Percentiles rank a stretch among this genome's conserved stretches.
Conservation (phyloP, 2,888 invertebrate species). For the Chymomyza amoena region DNA sequence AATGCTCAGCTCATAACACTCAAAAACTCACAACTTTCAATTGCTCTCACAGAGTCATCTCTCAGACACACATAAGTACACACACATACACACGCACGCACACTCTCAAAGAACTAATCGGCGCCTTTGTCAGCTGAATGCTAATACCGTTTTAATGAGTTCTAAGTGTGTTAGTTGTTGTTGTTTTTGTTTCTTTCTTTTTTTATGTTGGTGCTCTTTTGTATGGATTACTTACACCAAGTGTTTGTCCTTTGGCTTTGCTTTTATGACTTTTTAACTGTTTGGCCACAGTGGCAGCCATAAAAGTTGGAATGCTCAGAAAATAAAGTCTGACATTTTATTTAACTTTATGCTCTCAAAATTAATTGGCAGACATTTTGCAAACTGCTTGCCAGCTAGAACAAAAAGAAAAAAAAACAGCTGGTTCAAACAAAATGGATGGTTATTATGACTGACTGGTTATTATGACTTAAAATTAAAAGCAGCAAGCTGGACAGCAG, state of each 20-base stretch:
- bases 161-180: constrained; percentile 30
- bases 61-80: no score
- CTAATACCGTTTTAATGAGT: constrained; percentile 64
- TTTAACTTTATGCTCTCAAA: background rate
- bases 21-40: constrained; percentile 24
- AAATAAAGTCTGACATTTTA: background rate
- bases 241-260: constrained; percentile 22
- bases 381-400: no score
- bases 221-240: constrained; percentile 22
- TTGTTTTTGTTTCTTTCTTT: no score
- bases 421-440: no score
- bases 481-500: no score
- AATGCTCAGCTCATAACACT: constrained; percentile 19
- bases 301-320: background rate
- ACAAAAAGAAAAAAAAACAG: no score
- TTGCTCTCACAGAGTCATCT: background rate
- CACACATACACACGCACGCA: constrained; percentile 24
- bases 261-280: constrained; percentile 30
- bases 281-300: background rate
- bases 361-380: no score
- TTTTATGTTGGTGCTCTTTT: background rate
- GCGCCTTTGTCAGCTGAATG: constrained; percentile 41
- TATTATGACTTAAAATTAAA: no score
- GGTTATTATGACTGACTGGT: no score
- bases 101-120: constrained; percentile 42